These are phyloP conservation scores for Orthosia cruda DNA, from an alignment of 2,888 invertebrate genomes.

Conservation along the genomic window DNA sequence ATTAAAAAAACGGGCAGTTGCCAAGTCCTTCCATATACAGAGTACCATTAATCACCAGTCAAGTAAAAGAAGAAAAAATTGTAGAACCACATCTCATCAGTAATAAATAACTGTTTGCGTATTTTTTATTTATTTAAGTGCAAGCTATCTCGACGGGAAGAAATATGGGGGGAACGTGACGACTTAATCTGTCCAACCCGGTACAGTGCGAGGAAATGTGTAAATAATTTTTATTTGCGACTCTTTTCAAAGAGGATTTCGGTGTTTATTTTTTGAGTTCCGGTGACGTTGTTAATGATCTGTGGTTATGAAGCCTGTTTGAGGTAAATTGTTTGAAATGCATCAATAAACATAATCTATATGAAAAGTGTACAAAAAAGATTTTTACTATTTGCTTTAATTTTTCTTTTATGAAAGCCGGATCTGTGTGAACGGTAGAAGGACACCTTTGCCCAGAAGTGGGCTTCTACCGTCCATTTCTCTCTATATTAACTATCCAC, in stretches of 20 bases:
- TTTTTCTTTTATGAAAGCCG: neutral
- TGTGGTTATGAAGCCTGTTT: neutral
- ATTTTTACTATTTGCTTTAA: neutral
- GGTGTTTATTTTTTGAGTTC: conserved; percentile 18
- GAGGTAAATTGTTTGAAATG: neutral
- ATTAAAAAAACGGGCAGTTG: neutral
- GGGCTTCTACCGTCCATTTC: neutral
- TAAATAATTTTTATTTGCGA: conserved; percentile 76
- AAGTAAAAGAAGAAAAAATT: conserved; percentile 40
- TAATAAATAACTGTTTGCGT: conserved; percentile 65
- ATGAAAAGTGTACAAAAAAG: neutral
- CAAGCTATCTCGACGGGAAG: conserved; percentile 75
- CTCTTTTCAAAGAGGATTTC: conserved; percentile 45
- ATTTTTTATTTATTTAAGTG: conserved; percentile 79
- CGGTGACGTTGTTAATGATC: conserved; percentile 12
- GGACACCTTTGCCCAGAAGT: too few relatives aligned
- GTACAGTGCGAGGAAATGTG: conserved; percentile 77
- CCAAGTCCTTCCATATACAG: neutral
- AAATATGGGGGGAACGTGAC: conserved; percentile 84
- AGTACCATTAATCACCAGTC: conserved; percentile 44
- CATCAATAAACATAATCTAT: neutral
- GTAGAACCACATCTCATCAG: conserved; percentile 59
- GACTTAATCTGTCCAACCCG: conserved; percentile 81
- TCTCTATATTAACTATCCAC: too few relatives aligned
- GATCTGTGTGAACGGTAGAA: too few relatives aligned